A percentile compares a stretch with the other conserved stretches of the same genome.
Conservation (phyloP, 2,113 vertebrate species). For the Laticauda laticaudata region DNA sequence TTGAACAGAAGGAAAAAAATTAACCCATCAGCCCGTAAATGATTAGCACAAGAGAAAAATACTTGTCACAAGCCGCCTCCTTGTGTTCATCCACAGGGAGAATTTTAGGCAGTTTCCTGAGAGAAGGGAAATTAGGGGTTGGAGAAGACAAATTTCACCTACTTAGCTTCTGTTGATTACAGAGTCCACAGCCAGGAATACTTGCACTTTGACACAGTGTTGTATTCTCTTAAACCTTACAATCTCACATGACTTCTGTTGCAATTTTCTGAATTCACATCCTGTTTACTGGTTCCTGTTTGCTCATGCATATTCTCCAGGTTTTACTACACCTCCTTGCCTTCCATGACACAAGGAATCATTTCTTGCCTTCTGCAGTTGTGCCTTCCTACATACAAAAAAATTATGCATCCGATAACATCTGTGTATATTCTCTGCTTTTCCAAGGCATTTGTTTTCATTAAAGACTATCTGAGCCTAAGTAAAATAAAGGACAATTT, state of each 20-base stretch:
- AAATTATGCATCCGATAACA: background rate
- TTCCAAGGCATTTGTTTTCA: background rate
- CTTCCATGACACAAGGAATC: constrained; percentile 10
- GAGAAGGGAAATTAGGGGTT: background rate
- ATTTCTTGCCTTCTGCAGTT: background rate
- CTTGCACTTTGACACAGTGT: constrained; percentile 14
- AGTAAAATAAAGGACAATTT: background rate
- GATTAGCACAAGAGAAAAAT: background rate
- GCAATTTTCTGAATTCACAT: constrained; percentile 32
- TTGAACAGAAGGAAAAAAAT: constrained; percentile 2
- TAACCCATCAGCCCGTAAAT: background rate
- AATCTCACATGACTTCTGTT: constrained; percentile 2
- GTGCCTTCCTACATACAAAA: background rate
- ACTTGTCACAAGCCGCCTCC: constrained; percentile 1
- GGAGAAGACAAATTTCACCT: too few relatives aligned
- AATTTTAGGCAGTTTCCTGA: background rate
- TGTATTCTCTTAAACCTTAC: background rate
- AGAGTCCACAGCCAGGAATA: background rate
- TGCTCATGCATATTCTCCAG: background rate
- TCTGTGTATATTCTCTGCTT: background rate
- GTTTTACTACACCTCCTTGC: background rate
- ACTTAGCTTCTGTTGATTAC: background rate
- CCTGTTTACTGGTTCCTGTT: constrained; percentile 25
- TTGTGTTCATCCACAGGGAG: background rate
- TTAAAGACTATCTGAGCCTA: background rate